Evolutionary conservation across 2,888 invertebrate species (phyloP).

Genomic region (Parnassius glacialis): DNA sequence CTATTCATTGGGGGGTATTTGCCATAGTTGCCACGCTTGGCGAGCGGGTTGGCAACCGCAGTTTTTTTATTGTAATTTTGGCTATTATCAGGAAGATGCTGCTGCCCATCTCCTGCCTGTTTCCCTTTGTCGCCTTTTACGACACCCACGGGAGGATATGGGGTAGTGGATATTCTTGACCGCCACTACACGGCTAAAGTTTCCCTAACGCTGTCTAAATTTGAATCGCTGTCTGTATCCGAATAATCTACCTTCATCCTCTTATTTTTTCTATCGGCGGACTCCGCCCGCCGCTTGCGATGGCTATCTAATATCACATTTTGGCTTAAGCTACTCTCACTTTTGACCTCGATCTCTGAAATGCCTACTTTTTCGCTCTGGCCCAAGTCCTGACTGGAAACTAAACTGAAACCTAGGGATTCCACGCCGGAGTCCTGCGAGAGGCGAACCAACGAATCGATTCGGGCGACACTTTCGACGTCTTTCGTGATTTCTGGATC

Average conservation of each 20-base stretch:
- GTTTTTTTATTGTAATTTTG: no score
- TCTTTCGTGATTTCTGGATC: constrained; percentile 12
- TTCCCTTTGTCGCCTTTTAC: no score
- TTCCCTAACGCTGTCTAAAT: constrained; percentile 23
- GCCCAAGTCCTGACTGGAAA: constrained; percentile 51
- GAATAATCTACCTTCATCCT: constrained; percentile 43
- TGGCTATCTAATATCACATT: constrained; percentile 32
- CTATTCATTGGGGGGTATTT: no score
- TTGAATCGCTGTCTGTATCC: constrained; percentile 41
- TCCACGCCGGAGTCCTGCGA: constrained; percentile 63
- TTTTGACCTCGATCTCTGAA: constrained; percentile 29
- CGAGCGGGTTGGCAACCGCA: no score
- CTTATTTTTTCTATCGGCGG: constrained; percentile 49
- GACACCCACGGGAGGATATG: no score
- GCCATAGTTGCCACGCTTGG: no score
- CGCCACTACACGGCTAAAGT: no score
- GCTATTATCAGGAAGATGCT: no score
- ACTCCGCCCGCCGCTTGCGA: constrained; percentile 47
- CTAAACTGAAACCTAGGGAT: constrained; percentile 42
- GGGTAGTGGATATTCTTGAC: no score
- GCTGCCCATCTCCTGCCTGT: no score
- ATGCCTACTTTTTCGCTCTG: constrained; percentile 20
- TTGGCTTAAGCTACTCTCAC: constrained; percentile 25
- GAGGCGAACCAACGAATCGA: constrained; percentile 35
- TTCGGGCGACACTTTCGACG: constrained; percentile 1